phyloP scores from a whole-genome alignment of 2,888 invertebrate species.

The Ophioninae sp. region DNA sequence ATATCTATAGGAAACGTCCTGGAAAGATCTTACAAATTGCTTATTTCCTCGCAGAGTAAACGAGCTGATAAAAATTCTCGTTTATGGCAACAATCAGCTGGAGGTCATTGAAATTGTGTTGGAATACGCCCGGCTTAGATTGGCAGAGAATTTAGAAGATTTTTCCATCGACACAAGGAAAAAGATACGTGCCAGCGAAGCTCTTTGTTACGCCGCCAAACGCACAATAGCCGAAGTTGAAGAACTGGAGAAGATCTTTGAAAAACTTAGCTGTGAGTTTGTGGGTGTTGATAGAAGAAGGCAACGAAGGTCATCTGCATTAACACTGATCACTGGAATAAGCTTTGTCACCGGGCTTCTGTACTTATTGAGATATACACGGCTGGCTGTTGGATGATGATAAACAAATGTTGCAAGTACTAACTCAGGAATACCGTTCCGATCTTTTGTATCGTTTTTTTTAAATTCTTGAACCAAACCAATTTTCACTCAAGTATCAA shows the following conservation, averaged over 20 bases:
- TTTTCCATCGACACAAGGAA: conserved; percentile 65
- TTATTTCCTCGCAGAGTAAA: conserved; percentile 33
- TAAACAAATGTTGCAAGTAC: conserved; percentile 10
- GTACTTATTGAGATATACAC: conserved; percentile 30
- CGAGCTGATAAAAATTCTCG: conserved; percentile 50
- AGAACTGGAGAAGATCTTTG: conserved; percentile 56
- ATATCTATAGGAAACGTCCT: neutral
- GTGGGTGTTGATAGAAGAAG: neutral
- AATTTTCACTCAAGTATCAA: conserved; percentile 81
- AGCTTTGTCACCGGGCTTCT: conserved; percentile 47
- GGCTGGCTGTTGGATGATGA: conserved; percentile 1
- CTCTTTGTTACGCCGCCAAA: conserved; percentile 57
- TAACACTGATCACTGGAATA: conserved; percentile 44
- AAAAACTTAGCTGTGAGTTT: conserved; percentile 52
- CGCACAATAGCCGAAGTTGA: conserved; percentile 65
- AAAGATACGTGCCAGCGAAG: conserved; percentile 65
- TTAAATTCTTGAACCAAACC: conserved; percentile 23
- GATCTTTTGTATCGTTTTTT: conserved; percentile 27
- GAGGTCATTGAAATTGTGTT: conserved; percentile 65
- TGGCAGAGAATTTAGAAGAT: conserved; percentile 62
- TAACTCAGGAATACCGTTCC: neutral
- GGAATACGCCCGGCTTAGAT: conserved; percentile 64
- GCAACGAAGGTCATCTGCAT: neutral
- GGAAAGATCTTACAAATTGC: no score
- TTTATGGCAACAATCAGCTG: conserved; percentile 62